Evolutionary conservation across 2,888 invertebrate species (phyloP).

Genomic region (Rhaphigaster nebulosa): DNA sequence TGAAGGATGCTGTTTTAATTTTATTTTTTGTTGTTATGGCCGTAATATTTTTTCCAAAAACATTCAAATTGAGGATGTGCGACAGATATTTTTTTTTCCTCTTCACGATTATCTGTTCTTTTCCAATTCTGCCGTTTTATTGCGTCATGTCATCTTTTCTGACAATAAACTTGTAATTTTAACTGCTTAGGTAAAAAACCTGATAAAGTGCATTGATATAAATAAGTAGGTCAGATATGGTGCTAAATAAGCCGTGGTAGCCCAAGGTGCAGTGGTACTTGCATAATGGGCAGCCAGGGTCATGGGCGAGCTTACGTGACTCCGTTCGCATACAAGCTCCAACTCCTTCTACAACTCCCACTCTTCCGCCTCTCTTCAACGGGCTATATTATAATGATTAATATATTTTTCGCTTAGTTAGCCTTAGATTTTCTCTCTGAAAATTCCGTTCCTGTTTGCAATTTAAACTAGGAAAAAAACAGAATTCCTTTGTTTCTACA

Average conservation of each 20-base stretch:
- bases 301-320: slow-evolving; percentile 45
- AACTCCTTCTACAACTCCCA: neutral
- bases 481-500: neutral
- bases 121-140: too few relatives aligned
- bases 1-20: too few relatives aligned
- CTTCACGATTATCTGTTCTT: too few relatives aligned
- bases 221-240: neutral
- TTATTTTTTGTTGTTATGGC: too few relatives aligned
- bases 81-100: too few relatives aligned
- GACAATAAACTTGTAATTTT: neutral
- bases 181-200: neutral
- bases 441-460: neutral
- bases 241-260: neutral
- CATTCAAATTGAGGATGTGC: too few relatives aligned
- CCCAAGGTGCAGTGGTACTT: slow-evolving; percentile 39
- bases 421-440: neutral
- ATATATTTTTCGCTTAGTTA: neutral
- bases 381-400: neutral
- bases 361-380: neutral
- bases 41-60: too few relatives aligned
- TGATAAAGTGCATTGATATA: neutral
- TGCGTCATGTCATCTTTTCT: too few relatives aligned
- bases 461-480: neutral
- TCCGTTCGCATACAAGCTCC: neutral
- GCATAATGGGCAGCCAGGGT: slow-evolving; percentile 33